Evolutionary conservation across 1,140 invertebrate species (phyloP).

Genomic region (Pseudomyrmex concolor): DNA sequence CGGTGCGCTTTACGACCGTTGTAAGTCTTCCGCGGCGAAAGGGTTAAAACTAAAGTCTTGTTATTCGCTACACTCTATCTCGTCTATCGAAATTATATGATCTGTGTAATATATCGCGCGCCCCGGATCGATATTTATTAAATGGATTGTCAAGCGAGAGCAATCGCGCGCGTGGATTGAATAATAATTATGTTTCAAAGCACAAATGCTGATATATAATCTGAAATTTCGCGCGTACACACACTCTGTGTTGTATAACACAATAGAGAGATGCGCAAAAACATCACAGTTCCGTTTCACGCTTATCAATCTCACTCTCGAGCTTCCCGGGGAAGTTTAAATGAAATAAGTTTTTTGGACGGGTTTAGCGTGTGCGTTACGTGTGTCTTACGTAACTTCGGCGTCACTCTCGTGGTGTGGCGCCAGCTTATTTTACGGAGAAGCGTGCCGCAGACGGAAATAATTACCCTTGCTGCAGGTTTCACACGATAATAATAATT

Average conservation of each 20-base stretch:
- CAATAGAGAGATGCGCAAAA: conserved; percentile 56
- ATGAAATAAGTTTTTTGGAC: conserved; percentile 81
- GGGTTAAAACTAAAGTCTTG: no score
- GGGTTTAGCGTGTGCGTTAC: conserved; percentile 57
- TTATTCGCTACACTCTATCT: no score
- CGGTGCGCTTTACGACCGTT: no score
- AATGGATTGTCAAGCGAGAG: background rate
- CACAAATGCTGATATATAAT: background rate
- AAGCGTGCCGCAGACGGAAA: conserved; percentile 80
- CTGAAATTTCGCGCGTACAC: conserved; percentile 31
- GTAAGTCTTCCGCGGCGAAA: no score
- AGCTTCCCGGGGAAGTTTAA: conserved; percentile 76
- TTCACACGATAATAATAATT: conserved; percentile 84
- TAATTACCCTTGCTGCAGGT: conserved; percentile 79
- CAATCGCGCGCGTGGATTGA: background rate
- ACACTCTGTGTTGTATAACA: conserved; percentile 13
- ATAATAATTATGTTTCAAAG: conserved; percentile 40
- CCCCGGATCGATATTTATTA: background rate
- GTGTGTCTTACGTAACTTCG: conserved; percentile 73
- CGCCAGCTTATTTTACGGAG: conserved; percentile 64
- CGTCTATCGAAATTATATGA: no score
- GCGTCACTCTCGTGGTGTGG: conserved; percentile 38
- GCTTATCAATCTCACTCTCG: conserved; percentile 73
- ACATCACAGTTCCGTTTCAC: conserved; percentile 65
- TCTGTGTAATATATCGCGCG: no score